Percentiles rank a stretch among this genome's conserved stretches.
phyloP scores from a whole-genome alignment of 2,113 vertebrate genomes.

The Stegostoma tigrinum region DNA sequence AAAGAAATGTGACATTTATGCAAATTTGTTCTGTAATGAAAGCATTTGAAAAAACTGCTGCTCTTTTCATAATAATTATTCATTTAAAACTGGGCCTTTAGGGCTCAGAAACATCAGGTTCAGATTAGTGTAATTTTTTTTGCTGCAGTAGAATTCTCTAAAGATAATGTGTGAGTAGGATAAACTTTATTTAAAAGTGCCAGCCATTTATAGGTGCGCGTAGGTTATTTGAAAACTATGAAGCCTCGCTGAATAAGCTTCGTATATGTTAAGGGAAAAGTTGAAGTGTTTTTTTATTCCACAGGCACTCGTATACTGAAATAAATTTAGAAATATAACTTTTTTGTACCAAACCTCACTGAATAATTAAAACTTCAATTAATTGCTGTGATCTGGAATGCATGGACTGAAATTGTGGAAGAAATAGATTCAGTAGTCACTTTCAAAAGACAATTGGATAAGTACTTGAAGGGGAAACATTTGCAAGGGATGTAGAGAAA shows the following conservation, averaged over 20 bases:
- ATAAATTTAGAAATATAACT: background rate
- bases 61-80: constrained; percentile 37
- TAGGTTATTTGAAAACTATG: constrained; percentile 3
- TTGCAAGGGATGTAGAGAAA: background rate
- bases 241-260: background rate
- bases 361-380: constrained; percentile 3
- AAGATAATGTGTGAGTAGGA: constrained; percentile 35
- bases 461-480: background rate
- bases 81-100: constrained; percentile 35
- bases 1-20: constrained; percentile 35
- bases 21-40: constrained; percentile 35
- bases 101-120: constrained; percentile 23
- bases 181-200: constrained; percentile 34
- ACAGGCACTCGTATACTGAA: background rate
- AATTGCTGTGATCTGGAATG: background rate
- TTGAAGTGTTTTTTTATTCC: background rate
- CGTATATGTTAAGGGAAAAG: background rate
- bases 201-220: background rate
- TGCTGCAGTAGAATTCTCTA: constrained; percentile 32
- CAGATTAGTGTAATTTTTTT: constrained; percentile 31
- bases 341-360: background rate
- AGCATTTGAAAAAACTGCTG: constrained; percentile 30
- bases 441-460: background rate
- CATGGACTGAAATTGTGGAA: background rate
- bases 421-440: background rate